Evolutionary conservation across 2,888 invertebrate genomes (phyloP).

Genomic region (Thera britannica): DNA sequence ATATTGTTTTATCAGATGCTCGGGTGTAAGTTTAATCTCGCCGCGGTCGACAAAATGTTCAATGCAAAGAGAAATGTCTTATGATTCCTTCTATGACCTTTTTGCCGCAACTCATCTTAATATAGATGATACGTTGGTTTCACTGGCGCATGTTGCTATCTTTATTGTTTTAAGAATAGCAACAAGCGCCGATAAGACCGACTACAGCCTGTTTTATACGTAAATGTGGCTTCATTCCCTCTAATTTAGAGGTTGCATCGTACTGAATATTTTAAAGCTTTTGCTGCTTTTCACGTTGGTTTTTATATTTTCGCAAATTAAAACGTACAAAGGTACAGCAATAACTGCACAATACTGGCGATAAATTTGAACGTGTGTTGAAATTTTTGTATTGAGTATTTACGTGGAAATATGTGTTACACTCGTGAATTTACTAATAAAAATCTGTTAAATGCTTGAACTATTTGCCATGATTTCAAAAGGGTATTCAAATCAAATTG

Average conservation of each 20-base stretch:
- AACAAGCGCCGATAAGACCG: neutral
- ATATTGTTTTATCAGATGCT: no score
- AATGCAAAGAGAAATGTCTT: no score
- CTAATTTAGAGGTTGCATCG: slow-evolving; percentile 33
- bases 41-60: no score
- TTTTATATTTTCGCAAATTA: slow-evolving; percentile 24
- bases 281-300: slow-evolving; percentile 18
- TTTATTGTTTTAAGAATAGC: neutral
- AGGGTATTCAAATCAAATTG: no score
- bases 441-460: no score
- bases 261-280: slow-evolving; percentile 31
- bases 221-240: slow-evolving; percentile 14
- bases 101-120: no score
- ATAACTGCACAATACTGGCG: slow-evolving; percentile 1
- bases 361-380: neutral
- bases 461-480: no score
- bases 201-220: slow-evolving; percentile 2
- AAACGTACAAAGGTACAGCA: slow-evolving; percentile 11
- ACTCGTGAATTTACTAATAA: neutral
- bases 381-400: neutral
- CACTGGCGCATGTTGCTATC: no score
- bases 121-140: no score
- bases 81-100: no score
- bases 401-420: neutral
- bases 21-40: no score